Evolutionary conservation across 2,113 vertebrate genomes (phyloP), one percentile per base, ranked within the genome.

Genomic region (Rhipidura dahli): DNA sequence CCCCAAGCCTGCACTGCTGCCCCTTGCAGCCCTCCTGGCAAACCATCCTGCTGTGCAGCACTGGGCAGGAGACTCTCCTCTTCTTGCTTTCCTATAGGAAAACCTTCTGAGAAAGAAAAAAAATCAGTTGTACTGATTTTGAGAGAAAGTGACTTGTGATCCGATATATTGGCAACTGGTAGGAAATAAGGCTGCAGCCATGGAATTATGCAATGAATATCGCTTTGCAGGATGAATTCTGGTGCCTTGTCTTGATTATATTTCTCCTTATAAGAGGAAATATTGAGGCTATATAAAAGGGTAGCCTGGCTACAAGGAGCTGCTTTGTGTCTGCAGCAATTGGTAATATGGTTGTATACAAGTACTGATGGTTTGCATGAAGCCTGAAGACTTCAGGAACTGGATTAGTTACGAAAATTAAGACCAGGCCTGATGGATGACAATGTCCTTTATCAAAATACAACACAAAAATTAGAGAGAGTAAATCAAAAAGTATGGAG

Each of bases 381-480:
- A 69, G 63, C 54, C 45, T 7, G 44, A 57, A 50, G 49, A 33
- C 66, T 94, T 90, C 78, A 85, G 75, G 59, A 77, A 14, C 70
- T 77, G 66, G 15, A 7, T 73, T 83, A 65, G 78, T 84, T 85
- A 87, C 1, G 1, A 76, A 80, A 65, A 83, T 64, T 50, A 71
- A 80, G 63, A 79, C 61, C n/a, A n/a, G 59, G 49, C 39, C 73
- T 65, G 81, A 85, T 79, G 85, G 84, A 85, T 59, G 53, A 49
- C 73, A 85, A 28, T 13, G 59, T 85, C 61, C 50, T 96, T 89
- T 85, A 75, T 93, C 70, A 91, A 91, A 89, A 89, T 45, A 49
- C 53, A 71, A 44, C 31, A 24, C 39, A 39, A 72, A 71, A 89
- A 59, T 63, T 63, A 40, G 44, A 40, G 42, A 50, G 40, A 70